These are phyloP conservation scores for Hippocampus comes DNA, from an alignment of 2,113 vertebrate genomes.

Conservation along the genomic window DNA sequence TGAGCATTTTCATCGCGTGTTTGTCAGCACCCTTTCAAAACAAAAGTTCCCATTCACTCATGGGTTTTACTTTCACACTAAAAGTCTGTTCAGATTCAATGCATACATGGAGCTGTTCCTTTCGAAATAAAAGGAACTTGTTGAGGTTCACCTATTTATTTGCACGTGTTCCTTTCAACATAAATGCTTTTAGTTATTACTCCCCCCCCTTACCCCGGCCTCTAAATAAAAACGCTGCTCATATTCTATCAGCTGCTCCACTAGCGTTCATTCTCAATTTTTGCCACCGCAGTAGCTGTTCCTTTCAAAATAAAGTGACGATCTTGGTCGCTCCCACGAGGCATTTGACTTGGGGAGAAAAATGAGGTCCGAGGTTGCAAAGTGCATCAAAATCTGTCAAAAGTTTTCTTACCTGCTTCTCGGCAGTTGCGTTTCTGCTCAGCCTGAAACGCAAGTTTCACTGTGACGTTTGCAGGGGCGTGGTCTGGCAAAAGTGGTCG, in stretches of 20 bases:
- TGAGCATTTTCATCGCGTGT: background rate
- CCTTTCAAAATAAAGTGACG: background rate
- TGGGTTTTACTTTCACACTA: background rate
- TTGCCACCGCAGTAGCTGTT: too few species aligned
- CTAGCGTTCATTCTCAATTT: background rate
- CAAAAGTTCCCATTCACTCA: background rate
- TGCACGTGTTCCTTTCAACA: background rate
- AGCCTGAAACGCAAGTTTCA: conserved; percentile 39
- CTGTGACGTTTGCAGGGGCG: conserved; percentile 22
- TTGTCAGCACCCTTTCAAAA: background rate
- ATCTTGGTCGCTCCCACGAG: too few species aligned
- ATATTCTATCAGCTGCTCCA: too few species aligned
- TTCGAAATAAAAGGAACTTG: background rate
- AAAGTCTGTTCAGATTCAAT: background rate
- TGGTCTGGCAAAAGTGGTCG: conserved; percentile 6
- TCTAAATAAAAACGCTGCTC: too few species aligned
- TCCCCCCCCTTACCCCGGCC: too few species aligned
- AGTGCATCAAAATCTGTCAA: background rate
- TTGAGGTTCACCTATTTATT: background rate
- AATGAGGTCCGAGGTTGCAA: background rate
- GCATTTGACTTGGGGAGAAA: background rate
- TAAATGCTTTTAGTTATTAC: background rate
- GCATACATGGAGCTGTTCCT: background rate
- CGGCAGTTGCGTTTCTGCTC: background rate
- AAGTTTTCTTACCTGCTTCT: conserved; percentile 30